A percentile compares a stretch with the other conserved stretches of the same genome.
Evolutionary conservation across 2,113 vertebrate genomes (phyloP).

Genomic region (Monopterus albus): DNA sequence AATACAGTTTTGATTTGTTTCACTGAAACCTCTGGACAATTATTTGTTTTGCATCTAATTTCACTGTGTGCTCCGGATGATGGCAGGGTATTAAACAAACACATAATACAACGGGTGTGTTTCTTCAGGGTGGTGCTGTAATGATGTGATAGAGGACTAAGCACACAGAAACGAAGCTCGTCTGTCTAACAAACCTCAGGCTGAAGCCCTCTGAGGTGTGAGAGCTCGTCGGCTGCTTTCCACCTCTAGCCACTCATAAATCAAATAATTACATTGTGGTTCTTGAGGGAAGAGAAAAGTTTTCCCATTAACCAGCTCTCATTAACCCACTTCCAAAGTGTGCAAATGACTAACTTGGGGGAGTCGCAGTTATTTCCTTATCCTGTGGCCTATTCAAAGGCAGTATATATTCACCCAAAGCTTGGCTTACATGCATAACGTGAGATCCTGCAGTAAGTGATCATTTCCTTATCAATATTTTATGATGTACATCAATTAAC

Average conservation of each 20-base stretch:
- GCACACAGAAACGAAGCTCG: slow-evolving; percentile 16
- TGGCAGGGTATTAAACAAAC: slow-evolving; percentile 25
- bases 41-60: slow-evolving; percentile 47
- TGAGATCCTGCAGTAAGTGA: slow-evolving; percentile 34
- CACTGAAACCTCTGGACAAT: slow-evolving; percentile 29
- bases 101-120: slow-evolving; percentile 11
- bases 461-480: slow-evolving; percentile 75
- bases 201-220: slow-evolving; percentile 38
- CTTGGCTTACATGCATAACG: slow-evolving; percentile 27
- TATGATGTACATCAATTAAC: slow-evolving; percentile 78
- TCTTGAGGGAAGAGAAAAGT: slow-evolving; percentile 59
- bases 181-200: slow-evolving; percentile 21
- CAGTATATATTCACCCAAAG: slow-evolving; percentile 19
- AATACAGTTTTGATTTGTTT: slow-evolving; percentile 30
- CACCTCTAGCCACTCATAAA: slow-evolving; percentile 67
- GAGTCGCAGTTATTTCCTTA: slow-evolving; percentile 19
- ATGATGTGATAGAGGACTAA: slow-evolving; percentile 29
- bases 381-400: slow-evolving; percentile 25
- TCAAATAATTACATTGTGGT: slow-evolving; percentile 70
- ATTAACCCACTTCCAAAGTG: slow-evolving; percentile 70
- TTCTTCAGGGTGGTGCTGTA: slow-evolving; percentile 46
- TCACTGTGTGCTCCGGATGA: slow-evolving; percentile 16
- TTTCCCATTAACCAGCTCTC: slow-evolving; percentile 62
- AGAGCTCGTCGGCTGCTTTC: slow-evolving; percentile 22
- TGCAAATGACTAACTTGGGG: slow-evolving; percentile 62